phyloP scores from a whole-genome alignment of 2,888 invertebrate species.

The Crepidodera aurea region DNA sequence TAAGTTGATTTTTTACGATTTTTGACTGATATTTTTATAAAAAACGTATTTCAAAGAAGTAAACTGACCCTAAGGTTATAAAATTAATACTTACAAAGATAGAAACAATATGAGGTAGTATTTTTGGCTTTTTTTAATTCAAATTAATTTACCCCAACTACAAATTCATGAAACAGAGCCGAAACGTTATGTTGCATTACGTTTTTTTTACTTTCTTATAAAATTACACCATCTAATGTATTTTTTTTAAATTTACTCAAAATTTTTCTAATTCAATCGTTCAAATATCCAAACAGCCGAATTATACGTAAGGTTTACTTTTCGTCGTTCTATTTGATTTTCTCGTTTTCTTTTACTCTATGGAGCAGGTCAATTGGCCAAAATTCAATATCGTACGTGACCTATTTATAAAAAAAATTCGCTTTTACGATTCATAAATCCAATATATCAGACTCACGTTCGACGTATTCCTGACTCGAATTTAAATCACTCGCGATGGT shows the following conservation, averaged over 20 bases:
- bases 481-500: slow-evolving; percentile 9
- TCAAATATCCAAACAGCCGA: neutral
- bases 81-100: too few species aligned
- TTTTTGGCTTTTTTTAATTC: too few species aligned
- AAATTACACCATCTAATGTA: neutral
- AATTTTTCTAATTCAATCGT: neutral
- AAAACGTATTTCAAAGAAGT: too few species aligned
- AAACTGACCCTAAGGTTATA: too few species aligned
- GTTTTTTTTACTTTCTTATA: neutral
- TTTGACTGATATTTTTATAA: too few species aligned
- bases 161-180: too few species aligned
- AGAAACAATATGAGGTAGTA: too few species aligned
- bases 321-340: slow-evolving; percentile 22
- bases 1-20: too few species aligned
- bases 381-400: slow-evolving; percentile 27
- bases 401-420: slow-evolving; percentile 22
- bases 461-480: slow-evolving; percentile 3
- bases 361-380: slow-evolving; percentile 14
- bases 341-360: slow-evolving; percentile 1
- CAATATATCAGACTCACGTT: slow-evolving; percentile 20
- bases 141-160: too few species aligned
- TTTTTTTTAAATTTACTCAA: neutral
- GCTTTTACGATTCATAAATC: slow-evolving; percentile 18
- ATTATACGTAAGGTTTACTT: neutral
- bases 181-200: neutral